Evolutionary conservation across 1,140 invertebrate species (phyloP), one percentile per base, ranked within the genome.

Genomic region (Drosophila kanapiae): DNA sequence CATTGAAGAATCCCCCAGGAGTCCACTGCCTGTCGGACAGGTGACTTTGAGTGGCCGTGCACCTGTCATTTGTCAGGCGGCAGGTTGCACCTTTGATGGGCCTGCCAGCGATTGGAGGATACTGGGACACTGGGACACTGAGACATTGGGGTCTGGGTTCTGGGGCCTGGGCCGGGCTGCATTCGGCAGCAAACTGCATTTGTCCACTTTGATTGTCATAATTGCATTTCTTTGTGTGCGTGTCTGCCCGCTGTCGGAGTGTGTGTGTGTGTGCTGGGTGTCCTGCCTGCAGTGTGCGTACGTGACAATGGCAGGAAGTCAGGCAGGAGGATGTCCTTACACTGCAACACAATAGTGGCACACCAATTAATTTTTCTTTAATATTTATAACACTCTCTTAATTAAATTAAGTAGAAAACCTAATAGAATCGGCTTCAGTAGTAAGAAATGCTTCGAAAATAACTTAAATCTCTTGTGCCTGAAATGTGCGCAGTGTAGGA

Each of bases 181-280:
- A 48, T 48, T 65, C 35, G 61, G 51, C 69, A 51, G 51, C 62
- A 71, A 80, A 80, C 60, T 88, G 84, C 84, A 87, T 88, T 77
- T 88, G 84, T 80, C 84, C 84, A 87, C 68, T 80, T 84, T 83
- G 80, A 88, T 87, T 87, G 84, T 84, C 84, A 87, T 88, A 88
- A 87, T 87, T 83, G 80, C 72, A 84, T 88, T 87, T 80, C 84
- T 88, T 80, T 87, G 75, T 78, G 33, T 53, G 57, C 31, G 47
- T 75, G 59, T 42, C 53, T 9, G 4, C 33, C 49, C 35, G 29
- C 13, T 51, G 42, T 29, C 53, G 3, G 9, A 18, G 35, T 49
- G 75, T 45, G 53, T 74, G 74, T 27, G 53, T 48, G 63, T 56
- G 43, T 38, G 57, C 65, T 47, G 64, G 62, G 64, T 68, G 64